A percentile compares a stretch with the other conserved stretches of the same genome.
Conservation (phyloP, 2,797 vertebrate genomes). For the Catamblyrhynchus diadema region DNA sequence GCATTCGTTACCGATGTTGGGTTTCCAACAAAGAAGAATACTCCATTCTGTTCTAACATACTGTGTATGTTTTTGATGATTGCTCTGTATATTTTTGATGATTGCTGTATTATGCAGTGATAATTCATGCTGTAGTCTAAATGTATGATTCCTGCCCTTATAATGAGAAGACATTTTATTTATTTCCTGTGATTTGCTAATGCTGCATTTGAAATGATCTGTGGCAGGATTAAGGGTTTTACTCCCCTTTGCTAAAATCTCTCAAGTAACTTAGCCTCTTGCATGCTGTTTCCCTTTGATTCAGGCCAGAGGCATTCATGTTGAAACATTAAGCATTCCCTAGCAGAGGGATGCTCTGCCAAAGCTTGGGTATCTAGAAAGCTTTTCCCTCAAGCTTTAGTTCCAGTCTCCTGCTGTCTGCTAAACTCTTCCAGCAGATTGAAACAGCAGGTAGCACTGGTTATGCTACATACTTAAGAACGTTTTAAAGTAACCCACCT, state of each 20-base stretch:
- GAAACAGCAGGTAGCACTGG: conserved; percentile 55
- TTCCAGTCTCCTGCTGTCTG: conserved; percentile 53
- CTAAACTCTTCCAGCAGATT: conserved; percentile 65
- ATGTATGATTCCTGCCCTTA: neutral
- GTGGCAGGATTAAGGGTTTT: conserved; percentile 1
- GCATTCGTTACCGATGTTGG: neutral
- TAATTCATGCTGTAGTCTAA: conserved; percentile 49
- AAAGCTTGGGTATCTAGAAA: conserved; percentile 44
- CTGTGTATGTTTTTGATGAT: conserved; percentile 29
- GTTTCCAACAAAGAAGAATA: conserved; percentile 27
- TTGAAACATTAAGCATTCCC: conserved; percentile 7
- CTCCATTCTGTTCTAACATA: conserved; percentile 23
- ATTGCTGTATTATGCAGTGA: conserved; percentile 41
- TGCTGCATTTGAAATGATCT: neutral
- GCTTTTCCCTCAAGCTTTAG: conserved; percentile 51
- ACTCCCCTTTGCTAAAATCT: conserved; percentile 4
- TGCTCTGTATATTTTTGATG: conserved; percentile 27
- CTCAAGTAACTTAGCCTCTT: conserved; percentile 1
- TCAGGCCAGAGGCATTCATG: conserved; percentile 1
- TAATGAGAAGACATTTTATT: neutral
- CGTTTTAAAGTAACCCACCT: conserved; percentile 62
- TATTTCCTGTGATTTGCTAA: conserved; percentile 20
- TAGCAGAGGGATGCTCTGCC: neutral
- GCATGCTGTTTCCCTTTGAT: conserved; percentile 40
- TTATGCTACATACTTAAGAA: conserved; percentile 59